A percentile compares a stretch with the other conserved stretches of the same genome.
These are phyloP conservation scores for Gasterosteus nipponicus DNA, from an alignment of 2,113 vertebrate genomes.

Conservation along the genomic window DNA sequence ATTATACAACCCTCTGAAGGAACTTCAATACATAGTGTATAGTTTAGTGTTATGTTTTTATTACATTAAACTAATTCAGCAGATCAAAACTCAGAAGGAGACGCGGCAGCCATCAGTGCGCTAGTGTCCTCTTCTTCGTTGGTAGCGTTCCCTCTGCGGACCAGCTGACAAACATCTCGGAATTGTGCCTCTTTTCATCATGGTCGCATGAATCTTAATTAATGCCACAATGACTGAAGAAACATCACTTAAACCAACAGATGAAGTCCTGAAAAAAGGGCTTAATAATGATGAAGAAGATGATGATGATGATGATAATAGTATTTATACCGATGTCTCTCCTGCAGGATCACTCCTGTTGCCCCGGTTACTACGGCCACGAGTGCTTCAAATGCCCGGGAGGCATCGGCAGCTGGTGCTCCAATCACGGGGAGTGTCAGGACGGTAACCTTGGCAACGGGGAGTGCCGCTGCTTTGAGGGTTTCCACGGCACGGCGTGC, in stretches of 20 bases:
- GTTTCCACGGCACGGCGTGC: slow-evolving; percentile 94
- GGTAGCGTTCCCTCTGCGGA: neutral
- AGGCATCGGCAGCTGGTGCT: slow-evolving; percentile 86
- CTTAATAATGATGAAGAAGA: too few species aligned
- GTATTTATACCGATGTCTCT: neutral
- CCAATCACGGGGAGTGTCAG: slow-evolving; percentile 88
- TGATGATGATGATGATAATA: too few species aligned
- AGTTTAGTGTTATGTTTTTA: neutral
- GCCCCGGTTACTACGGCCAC: slow-evolving; percentile 90
- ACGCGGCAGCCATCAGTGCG: neutral
- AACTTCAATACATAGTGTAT: neutral
- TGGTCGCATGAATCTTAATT: neutral
- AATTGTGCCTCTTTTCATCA: neutral
- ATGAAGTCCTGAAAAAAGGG: neutral
- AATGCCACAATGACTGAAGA: neutral
- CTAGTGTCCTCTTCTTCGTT: neutral
- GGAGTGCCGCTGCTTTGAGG: slow-evolving; percentile 92
- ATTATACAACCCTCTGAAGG: neutral
- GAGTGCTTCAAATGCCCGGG: slow-evolving; percentile 92
- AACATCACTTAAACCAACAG: neutral
- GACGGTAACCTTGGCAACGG: slow-evolving; percentile 87
- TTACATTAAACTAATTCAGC: neutral
- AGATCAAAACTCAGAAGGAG: neutral
- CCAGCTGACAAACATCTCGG: neutral
- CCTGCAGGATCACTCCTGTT: slow-evolving; percentile 87